A percentile compares a stretch with the other conserved stretches of the same genome.
Conservation (phyloP, 2,113 vertebrate genomes). For the Holacanthus passer region DNA sequence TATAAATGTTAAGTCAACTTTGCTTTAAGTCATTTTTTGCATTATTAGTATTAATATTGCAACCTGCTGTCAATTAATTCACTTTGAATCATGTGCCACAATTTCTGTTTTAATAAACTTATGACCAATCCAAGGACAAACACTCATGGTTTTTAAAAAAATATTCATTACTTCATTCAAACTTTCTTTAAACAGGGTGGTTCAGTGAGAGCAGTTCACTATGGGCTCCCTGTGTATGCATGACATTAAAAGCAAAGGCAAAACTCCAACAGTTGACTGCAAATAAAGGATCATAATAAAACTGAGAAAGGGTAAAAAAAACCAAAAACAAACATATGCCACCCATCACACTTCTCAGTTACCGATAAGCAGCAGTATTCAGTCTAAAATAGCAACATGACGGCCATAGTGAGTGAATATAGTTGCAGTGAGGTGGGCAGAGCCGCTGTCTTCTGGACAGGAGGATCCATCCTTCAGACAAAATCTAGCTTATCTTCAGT, state of each 20-base stretch:
- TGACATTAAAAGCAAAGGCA: not conserved
- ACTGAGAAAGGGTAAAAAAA: not conserved
- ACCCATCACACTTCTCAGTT: not conserved
- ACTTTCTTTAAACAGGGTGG: not conserved
- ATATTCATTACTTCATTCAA: not conserved
- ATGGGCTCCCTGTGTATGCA: not conserved
- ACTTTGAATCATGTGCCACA: not conserved
- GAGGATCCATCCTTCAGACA: not conserved
- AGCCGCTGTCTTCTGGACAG: constrained; percentile 4
- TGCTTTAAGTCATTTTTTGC: too few relatives aligned
- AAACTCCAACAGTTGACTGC: too few relatives aligned
- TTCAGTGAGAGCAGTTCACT: not conserved
- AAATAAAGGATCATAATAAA: too few relatives aligned
- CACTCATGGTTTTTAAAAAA: too few relatives aligned
- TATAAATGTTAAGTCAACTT: not conserved
- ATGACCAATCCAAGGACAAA: not conserved
- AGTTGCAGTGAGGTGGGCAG: constrained; percentile 44
- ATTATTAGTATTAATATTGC: too few relatives aligned
- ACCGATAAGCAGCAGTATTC: constrained; percentile 17
- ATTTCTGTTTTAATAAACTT: not conserved
- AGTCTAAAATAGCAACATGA: constrained; percentile 15
- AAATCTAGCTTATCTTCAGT: constrained; percentile 47
- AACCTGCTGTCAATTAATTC: not conserved
- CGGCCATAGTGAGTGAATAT: not conserved
- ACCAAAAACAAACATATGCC: not conserved